Evolutionary conservation across 2,888 invertebrate genomes (phyloP).

Genomic region (Imbricaverruca yamaguchii): DNA sequence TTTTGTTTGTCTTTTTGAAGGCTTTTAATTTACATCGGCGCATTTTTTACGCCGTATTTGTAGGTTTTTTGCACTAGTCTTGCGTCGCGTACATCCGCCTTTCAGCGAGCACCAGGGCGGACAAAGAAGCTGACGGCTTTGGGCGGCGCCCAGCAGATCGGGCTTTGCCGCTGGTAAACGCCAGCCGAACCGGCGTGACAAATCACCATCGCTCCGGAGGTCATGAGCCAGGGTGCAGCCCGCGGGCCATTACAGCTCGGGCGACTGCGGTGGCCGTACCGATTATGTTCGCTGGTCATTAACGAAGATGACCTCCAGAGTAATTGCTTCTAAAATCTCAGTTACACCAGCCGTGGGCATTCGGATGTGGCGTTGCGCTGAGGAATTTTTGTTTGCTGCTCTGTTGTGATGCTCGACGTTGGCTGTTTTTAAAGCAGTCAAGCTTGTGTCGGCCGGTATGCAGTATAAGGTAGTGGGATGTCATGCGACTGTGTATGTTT

Average conservation of each 20-base stretch:
- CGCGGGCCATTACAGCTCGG: not conserved
- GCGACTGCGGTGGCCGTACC: not conserved
- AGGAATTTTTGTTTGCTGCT: no score
- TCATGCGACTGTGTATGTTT: no score
- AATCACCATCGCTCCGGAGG: not conserved
- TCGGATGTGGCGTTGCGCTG: no score
- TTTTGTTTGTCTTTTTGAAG: not conserved
- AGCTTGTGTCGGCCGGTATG: no score
- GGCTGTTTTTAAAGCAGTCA: no score
- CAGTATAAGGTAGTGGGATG: no score
- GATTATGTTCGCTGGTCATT: no score
- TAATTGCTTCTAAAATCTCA: no score
- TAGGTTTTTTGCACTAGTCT: not conserved
- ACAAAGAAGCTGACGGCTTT: not conserved
- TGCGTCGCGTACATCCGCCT: not conserved
- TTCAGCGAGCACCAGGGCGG: not conserved
- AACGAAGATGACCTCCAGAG: no score
- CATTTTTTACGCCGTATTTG: not conserved
- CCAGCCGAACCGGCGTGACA: not conserved
- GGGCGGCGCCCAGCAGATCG: not conserved
- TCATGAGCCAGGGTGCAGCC: not conserved
- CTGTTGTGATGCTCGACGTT: no score
- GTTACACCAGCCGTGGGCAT: no score
- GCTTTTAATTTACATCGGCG: not conserved
- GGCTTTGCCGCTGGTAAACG: not conserved